Conservation (phyloP, 92 coral and sea anemone genomes). For the Umimayanthus kanabou region DNA sequence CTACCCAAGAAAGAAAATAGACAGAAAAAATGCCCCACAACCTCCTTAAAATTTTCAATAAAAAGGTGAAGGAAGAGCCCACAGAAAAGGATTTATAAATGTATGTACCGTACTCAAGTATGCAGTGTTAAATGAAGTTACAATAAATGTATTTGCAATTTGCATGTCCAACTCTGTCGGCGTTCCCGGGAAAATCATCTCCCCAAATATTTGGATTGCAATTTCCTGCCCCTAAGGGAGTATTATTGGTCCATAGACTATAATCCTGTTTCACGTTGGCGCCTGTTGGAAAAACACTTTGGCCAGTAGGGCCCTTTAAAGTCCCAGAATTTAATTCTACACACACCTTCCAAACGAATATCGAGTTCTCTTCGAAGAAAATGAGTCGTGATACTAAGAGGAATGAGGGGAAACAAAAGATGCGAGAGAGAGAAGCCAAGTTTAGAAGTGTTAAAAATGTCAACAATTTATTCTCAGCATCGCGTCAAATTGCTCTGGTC, state of each 20-base stretch:
- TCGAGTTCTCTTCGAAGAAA: neutral
- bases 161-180: neutral
- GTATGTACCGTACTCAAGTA: neutral
- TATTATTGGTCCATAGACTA: neutral
- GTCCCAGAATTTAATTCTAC: neutral
- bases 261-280: slow-evolving; percentile 1
- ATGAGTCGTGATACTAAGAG: neutral
- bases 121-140: neutral
- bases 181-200: slow-evolving; percentile 13
- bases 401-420: neutral
- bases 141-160: neutral
- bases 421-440: neutral
- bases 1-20: neutral
- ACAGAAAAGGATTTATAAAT: neutral
- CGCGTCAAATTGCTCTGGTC: too few relatives aligned
- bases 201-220: slow-evolving; percentile 23
- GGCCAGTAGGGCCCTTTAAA: neutral
- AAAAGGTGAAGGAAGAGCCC: neutral
- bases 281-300: neutral
- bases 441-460: neutral
- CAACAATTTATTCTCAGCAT: neutral
- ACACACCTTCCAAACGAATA: neutral
- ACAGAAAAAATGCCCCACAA: neutral
- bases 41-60: neutral
- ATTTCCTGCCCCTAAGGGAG: slow-evolving; percentile 4